Evolutionary conservation across 2,113 vertebrate species (phyloP).

Genomic region (Vombatus ursinus): DNA sequence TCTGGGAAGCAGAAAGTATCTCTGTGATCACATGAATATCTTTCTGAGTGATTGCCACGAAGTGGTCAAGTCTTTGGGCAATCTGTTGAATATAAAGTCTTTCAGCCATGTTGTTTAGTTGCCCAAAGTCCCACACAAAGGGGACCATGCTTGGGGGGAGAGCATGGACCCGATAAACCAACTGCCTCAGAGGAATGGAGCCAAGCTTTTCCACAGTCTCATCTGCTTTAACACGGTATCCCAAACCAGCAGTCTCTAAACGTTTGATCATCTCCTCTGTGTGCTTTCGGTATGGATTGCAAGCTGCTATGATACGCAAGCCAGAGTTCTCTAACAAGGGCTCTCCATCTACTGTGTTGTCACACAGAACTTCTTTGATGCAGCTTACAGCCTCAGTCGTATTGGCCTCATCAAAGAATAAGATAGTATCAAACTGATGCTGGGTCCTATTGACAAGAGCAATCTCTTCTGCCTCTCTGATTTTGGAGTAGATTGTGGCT

Average conservation of each 20-base stretch:
- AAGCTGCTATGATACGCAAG: slow-evolving; percentile 93
- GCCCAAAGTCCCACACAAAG: slow-evolving; percentile 97
- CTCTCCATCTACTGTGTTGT: slow-evolving; percentile 88
- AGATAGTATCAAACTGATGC: slow-evolving; percentile 88
- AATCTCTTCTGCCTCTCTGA: slow-evolving; percentile 87
- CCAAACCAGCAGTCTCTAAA: slow-evolving; percentile 93
- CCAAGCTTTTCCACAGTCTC: slow-evolving; percentile 93
- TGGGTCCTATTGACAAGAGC: slow-evolving; percentile 84
- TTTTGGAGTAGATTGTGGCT: slow-evolving; percentile 87
- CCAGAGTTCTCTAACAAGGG: slow-evolving; percentile 82
- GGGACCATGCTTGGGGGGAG: slow-evolving; percentile 96
- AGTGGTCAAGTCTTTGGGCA: slow-evolving; percentile 86
- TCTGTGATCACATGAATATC: slow-evolving; percentile 74
- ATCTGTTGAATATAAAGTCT: slow-evolving; percentile 92
- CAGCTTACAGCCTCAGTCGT: slow-evolving; percentile 94
- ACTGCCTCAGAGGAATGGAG: slow-evolving; percentile 93
- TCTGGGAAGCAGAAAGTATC: slow-evolving; percentile 91
- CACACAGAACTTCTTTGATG: slow-evolving; percentile 96
- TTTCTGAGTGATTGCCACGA: fast-evolving
- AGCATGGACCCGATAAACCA: slow-evolving; percentile 96
- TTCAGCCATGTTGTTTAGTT: slow-evolving; percentile 89
- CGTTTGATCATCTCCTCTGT: slow-evolving; percentile 90
- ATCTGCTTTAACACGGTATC: slow-evolving; percentile 92
- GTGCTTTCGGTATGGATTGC: slow-evolving; percentile 97
- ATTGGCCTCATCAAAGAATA: slow-evolving; percentile 98